Base-by-base conservation (phyloP, 2,888 invertebrate species). In the Agriopis marginaria region DNA sequence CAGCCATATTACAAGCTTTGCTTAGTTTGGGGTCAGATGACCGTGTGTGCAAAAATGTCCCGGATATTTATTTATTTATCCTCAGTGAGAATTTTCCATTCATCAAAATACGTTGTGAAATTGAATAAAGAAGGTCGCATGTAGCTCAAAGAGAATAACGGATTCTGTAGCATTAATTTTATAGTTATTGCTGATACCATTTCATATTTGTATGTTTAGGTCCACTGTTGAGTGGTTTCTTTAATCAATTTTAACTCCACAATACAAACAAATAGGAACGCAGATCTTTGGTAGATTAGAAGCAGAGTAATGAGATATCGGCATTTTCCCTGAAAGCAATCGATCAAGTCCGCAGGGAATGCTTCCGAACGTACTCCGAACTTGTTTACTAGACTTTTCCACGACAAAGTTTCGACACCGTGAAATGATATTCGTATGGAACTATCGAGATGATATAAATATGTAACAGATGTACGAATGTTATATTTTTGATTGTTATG, bases 241-340 rank as follows among this genome's bases (percentile, higher is more conserved):
- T 23, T 51, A 8, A 51, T 51, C 11, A 32, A 50, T 17, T 50
- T 10, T 12, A 51, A 17, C 3, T 11, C 14, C 11, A 51, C 17
- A 1, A 2, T 23, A 23, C 17, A 23, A 23, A 23, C 17, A 64
- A 56, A 23, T 39, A 40, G n/a, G 49, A 5, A 44, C 54, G 39
- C 12, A 23, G 11, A 40, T 23, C 17, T 23, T 23, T 23, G 17
- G 17, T 11, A 45, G 47, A 17, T 53, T 40, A 5, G 49, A 58
- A 45, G 53, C 53, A 58, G 12, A 39, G 53, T 60, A 60, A 66
- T 66, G 66, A 45, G 17, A 59, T 53, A 51, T 14, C 39, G 40
- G 5, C 7, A 40, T 39, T 47, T 59, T 40, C 65, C 50, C 53
- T n/a, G 45, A 53, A 54, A 44, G 39, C 39, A 47, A 66, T 66